Evolutionary conservation across 2,113 vertebrate genomes (phyloP).

Genomic region (Trichechus manatus): DNA sequence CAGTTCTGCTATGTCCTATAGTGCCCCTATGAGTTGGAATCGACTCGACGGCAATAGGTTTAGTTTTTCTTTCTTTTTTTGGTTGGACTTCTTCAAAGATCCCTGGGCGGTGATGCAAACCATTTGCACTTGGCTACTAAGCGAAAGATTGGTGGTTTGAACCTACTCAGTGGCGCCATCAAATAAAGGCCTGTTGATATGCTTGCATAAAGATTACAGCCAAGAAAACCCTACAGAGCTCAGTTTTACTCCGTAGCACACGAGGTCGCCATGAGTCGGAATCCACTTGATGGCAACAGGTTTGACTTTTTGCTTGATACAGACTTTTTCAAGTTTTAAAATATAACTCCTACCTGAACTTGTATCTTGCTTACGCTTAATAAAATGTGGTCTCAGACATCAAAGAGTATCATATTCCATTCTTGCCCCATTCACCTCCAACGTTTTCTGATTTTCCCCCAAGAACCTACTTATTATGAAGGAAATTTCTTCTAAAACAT

Average conservation of each 20-base stretch:
- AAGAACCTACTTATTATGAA: background rate
- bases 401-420: background rate
- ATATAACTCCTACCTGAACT: conserved; percentile 29
- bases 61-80: too few species aligned
- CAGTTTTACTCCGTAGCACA: background rate
- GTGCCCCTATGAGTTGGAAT: too few species aligned
- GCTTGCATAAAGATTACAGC: background rate
- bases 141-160: background rate
- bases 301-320: background rate
- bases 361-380: conserved; percentile 39
- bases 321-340: background rate
- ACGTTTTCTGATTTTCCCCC: background rate
- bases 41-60: too few species aligned
- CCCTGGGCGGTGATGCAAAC: background rate
- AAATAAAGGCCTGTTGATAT: background rate
- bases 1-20: too few species aligned
- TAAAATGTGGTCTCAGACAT: conserved; percentile 24
- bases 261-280: background rate
- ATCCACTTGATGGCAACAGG: background rate
- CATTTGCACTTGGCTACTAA: background rate
- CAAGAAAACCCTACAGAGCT: background rate
- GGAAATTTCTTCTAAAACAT: background rate
- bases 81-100: background rate
- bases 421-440: background rate
- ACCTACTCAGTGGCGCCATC: background rate